Evolutionary conservation across 2,113 vertebrate genomes (phyloP), one percentile per base, ranked within the genome.

Genomic region (Elephantulus edwardii): DNA sequence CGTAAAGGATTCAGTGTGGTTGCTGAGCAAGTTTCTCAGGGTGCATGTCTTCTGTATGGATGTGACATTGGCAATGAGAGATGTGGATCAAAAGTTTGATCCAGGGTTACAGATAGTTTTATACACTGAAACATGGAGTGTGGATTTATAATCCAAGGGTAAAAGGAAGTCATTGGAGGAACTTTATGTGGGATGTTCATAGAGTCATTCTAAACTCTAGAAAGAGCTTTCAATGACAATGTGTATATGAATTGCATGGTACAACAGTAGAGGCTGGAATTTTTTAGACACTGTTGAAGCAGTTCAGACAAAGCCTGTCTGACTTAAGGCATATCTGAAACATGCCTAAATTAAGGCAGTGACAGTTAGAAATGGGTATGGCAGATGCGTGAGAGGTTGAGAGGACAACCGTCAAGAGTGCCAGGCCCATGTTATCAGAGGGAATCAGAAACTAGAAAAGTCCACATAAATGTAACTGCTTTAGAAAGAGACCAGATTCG

Each of bases 401-500:
- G 40, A 42, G 16, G 2, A 8, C 46, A 16, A 17, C 17, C 24
- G 5, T 78, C 60, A 56, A 42, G 44, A 56, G 56, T 8, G 13
- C 11, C 26, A 30, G 2, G 38, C 33, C 13, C 33, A 9, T 24
- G 38, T 35, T 14, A n/a, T n/a, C 10, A 16, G 68, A 62, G 17
- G 60, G 42, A 30, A 91, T 82, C 5, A n/a, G 26, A 82, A 62
- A 54, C 68, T 42, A 81, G 50, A 35, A 76, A 62, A 86, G 24
- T 33, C n/a, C 26, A 8, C 16, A 22, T 64, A 58, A 50, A n/a
- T 10, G 13, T 13, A 38, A 86, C 30, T 24, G 7, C 48, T 75
- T 14, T 33, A 50, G n/a, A 64, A 54, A 64, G 26, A 13, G 4
- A 48, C 40, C 54, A 42, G 26, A 46, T 62, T 54, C 76, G 46